These are phyloP conservation scores for Marisa cornuarietis DNA, from an alignment of 1,140 invertebrate species.

Conservation along the genomic window DNA sequence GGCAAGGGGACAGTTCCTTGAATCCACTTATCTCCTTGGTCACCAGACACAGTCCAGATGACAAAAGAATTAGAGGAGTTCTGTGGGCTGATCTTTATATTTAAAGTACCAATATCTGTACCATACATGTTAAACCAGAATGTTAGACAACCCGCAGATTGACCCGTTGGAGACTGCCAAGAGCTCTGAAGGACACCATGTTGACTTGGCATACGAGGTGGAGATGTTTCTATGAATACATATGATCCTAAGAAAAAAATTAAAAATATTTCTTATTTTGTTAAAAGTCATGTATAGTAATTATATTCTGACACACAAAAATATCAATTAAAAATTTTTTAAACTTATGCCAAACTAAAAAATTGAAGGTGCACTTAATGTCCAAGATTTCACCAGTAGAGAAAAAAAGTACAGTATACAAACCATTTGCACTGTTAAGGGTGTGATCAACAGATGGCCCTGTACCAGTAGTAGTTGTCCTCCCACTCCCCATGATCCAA, in stretches of 20 bases:
- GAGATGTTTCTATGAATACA: conserved; percentile 59
- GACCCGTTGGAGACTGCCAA: conserved; percentile 19
- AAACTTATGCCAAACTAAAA: not conserved
- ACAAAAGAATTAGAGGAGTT: conserved; percentile 29
- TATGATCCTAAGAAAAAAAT: conserved; percentile 45
- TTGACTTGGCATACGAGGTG: conserved; percentile 42
- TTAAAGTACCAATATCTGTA: conserved; percentile 51
- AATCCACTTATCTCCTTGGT: conserved; percentile 54
- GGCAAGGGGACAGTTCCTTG: conserved; percentile 45
- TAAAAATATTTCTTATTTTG: not conserved
- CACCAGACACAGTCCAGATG: conserved; percentile 51
- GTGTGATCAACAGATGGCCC: conserved; percentile 58
- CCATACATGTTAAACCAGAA: conserved; percentile 82
- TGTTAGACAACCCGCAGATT: conserved; percentile 23
- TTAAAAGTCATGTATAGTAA: not conserved
- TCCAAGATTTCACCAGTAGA: not conserved
- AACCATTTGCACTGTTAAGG: conserved; percentile 9
- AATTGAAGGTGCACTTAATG: not conserved
- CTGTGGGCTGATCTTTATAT: conserved; percentile 42
- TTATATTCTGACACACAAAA: not conserved
- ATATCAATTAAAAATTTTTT: not conserved
- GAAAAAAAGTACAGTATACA: not conserved
- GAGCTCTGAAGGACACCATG: conserved; percentile 52
- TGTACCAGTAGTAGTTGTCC: conserved; percentile 39
- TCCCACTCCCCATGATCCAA: conserved; percentile 74